A percentile compares a stretch with the other conserved stretches of the same genome.
phyloP scores from a whole-genome alignment of 2,888 invertebrate genomes.

The Pristionchus fissidentatus region DNA sequence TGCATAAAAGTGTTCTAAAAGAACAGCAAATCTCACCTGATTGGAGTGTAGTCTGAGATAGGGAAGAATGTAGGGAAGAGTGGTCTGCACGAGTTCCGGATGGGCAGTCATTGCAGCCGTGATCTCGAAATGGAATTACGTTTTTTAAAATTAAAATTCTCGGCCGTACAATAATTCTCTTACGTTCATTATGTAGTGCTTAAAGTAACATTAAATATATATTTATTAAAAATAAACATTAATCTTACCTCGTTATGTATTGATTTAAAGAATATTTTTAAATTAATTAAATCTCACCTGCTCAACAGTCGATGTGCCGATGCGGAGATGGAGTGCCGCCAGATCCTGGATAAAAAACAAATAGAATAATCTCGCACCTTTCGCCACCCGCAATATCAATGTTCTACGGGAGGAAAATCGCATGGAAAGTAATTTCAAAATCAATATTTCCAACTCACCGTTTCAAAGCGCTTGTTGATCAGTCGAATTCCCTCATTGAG shows the following conservation, averaged over 20 bases:
- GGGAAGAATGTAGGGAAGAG: conserved; percentile 60
- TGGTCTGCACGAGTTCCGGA: conserved; percentile 49
- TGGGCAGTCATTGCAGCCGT: conserved; percentile 54
- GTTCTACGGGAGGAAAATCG: no score
- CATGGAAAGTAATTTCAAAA: no score
- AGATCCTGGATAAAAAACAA: conserved; percentile 49
- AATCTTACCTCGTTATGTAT: no score
- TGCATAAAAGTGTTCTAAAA: no score
- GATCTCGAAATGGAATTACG: conserved; percentile 51
- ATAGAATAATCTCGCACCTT: not conserved
- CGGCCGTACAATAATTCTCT: no score
- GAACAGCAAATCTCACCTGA: conserved; percentile 53
- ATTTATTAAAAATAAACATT: no score
- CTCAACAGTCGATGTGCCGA: conserved; percentile 56
- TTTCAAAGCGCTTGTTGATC: conserved; percentile 57
- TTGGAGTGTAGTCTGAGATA: conserved; percentile 57
- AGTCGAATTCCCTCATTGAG: conserved; percentile 55
- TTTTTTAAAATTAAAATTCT: no score
- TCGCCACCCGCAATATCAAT: not conserved
- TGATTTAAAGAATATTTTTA: no score
- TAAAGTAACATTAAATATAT: no score
- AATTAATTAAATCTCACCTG: not conserved
- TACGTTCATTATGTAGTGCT: no score
- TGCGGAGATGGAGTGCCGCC: conserved; percentile 56
- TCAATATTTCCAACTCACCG: conserved; percentile 50